Evolutionary conservation across 2,797 vertebrate species (phyloP).

Genomic region (Menidia menidia): DNA sequence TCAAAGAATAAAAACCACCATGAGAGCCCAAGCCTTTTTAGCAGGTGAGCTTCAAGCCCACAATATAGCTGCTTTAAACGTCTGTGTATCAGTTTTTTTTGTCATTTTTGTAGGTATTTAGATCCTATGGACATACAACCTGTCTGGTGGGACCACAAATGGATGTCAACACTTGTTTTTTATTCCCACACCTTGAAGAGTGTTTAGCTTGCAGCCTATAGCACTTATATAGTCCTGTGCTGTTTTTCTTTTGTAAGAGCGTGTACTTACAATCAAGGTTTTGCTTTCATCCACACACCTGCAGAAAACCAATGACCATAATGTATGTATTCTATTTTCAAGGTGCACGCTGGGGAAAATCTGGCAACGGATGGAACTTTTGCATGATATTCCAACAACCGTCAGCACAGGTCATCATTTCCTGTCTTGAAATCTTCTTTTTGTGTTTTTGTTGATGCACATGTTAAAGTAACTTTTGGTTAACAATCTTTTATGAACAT

Average conservation of each 20-base stretch:
- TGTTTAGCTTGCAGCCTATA: neutral
- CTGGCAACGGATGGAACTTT: neutral
- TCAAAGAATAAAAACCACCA: neutral
- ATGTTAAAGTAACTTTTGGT: neutral
- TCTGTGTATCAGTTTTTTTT: neutral
- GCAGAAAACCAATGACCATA: too few relatives aligned
- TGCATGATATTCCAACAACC: neutral
- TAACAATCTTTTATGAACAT: neutral
- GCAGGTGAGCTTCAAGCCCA: neutral
- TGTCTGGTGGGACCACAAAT: neutral
- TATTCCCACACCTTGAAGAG: neutral
- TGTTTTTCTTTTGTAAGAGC: neutral
- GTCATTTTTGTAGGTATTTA: neutral
- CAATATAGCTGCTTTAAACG: neutral
- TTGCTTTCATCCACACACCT: too few relatives aligned
- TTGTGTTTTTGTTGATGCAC: neutral
- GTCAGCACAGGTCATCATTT: neutral
- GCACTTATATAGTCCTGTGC: neutral
- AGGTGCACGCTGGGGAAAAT: too few relatives aligned
- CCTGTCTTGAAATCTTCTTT: neutral
- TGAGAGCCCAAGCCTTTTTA: neutral
- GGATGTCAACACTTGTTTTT: neutral
- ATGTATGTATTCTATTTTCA: too few relatives aligned
- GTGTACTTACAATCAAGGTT: too few relatives aligned
- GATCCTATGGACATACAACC: neutral